These are phyloP conservation scores for Tragelaphus scriptus DNA, from an alignment of 2,113 vertebrate genomes.

Conservation along the genomic window DNA sequence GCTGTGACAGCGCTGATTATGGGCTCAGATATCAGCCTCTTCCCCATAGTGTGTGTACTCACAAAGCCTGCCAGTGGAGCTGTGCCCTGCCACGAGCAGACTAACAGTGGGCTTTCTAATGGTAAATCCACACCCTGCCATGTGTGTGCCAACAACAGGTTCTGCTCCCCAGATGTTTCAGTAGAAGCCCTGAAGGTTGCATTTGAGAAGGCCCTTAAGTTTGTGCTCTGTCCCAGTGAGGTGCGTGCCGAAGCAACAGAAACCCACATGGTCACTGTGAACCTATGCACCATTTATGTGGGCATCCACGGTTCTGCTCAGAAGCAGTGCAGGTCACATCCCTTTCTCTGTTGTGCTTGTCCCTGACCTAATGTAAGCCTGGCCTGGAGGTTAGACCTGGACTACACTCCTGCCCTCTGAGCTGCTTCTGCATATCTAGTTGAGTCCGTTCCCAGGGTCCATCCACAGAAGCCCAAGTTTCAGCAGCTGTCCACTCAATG, in stretches of 20 bases:
- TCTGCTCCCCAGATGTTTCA: neutral
- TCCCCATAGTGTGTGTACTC: neutral
- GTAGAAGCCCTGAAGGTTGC: neutral
- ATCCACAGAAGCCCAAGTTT: neutral
- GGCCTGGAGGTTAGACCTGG: neutral
- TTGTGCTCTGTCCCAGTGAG: neutral
- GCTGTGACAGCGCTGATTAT: neutral
- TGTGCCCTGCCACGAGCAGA: neutral
- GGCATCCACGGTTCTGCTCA: neutral
- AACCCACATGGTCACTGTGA: neutral
- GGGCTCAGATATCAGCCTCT: neutral
- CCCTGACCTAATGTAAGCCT: neutral
- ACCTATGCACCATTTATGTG: neutral
- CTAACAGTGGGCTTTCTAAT: neutral
- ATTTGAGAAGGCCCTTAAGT: neutral
- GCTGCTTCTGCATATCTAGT: neutral
- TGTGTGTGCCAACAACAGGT: neutral
- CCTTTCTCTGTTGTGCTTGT: neutral
- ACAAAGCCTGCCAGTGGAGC: neutral
- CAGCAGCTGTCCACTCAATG: neutral
- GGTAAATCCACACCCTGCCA: neutral
- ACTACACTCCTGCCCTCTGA: neutral
- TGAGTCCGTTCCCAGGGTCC: neutral
- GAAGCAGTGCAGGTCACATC: neutral
- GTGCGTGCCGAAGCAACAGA: neutral